These are phyloP conservation scores for Morpho helenor DNA, from an alignment of 2,888 invertebrate species.

Conservation along the genomic window DNA sequence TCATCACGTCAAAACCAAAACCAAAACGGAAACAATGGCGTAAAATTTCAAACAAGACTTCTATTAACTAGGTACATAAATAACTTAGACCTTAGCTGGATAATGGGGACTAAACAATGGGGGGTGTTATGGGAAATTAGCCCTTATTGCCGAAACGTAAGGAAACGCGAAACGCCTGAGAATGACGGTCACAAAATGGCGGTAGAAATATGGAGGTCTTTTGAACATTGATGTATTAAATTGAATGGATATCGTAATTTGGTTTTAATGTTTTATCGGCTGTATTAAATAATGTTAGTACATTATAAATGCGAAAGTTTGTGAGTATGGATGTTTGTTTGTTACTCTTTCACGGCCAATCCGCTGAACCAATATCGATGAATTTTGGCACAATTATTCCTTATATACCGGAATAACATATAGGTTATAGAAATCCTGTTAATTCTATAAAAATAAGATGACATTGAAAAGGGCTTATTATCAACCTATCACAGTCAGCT, in stretches of 20 bases:
- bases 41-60: slow-evolving; percentile 30
- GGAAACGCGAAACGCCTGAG: slow-evolving; percentile 24
- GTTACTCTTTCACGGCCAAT: no score
- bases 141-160: slow-evolving; percentile 27
- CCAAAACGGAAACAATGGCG: slow-evolving; percentile 29
- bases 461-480: no score
- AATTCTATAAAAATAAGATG: no score
- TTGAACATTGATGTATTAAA: slow-evolving; percentile 14
- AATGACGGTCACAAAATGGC: slow-evolving; percentile 33
- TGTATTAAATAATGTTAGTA: background rate
- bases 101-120: slow-evolving; percentile 30
- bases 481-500: no score
- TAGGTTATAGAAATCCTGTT: no score
- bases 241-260: slow-evolving; percentile 14
- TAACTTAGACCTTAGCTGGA: slow-evolving; percentile 27
- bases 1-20: slow-evolving; percentile 30
- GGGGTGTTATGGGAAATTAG: slow-evolving; percentile 23
- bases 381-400: no score
- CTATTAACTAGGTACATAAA: slow-evolving; percentile 30
- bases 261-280: background rate
- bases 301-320: no score
- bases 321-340: no score
- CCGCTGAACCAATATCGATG: no score
- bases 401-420: no score
- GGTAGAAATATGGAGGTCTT: slow-evolving; percentile 30